Evolutionary conservation across 1,140 invertebrate species (phyloP).

Genomic region (Papilio polyxenes): DNA sequence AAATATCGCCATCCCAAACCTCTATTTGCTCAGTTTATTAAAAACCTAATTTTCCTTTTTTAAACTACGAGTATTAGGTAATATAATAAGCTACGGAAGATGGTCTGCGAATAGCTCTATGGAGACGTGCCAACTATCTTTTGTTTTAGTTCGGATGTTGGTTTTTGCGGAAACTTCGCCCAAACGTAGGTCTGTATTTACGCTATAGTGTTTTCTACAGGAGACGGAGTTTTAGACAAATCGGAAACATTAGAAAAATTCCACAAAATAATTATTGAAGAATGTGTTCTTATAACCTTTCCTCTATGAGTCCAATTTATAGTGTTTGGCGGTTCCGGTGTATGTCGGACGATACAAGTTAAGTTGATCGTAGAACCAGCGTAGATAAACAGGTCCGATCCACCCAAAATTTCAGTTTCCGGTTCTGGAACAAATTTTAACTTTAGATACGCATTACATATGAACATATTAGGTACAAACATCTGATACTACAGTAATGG

Average conservation of each 20-base stretch:
- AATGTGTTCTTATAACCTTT: slow-evolving; percentile 81
- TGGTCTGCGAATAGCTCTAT: neutral
- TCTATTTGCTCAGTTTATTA: neutral
- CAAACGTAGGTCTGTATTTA: neutral
- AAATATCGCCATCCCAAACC: too few species aligned
- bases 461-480: neutral
- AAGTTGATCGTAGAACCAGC: slow-evolving; percentile 93
- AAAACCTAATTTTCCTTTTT: neutral
- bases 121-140: slow-evolving; percentile 2
- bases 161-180: neutral
- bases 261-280: neutral
- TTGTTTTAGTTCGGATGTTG: neutral
- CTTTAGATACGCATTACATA: slow-evolving; percentile 21
- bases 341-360: slow-evolving; percentile 90
- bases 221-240: neutral
- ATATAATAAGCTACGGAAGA: neutral
- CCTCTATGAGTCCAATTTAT: slow-evolving; percentile 92
- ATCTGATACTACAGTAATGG: too few species aligned
- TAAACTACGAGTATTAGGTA: neutral
- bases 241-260: too few species aligned
- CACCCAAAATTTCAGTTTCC: slow-evolving; percentile 90
- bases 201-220: neutral
- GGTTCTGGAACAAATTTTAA: slow-evolving; percentile 84
- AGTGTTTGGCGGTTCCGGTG: slow-evolving; percentile 89
- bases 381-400: slow-evolving; percentile 91